A percentile compares a stretch with the other conserved stretches of the same genome.
Evolutionary conservation across 1,140 invertebrate genomes (phyloP).

Genomic region (Amyelois transitella): DNA sequence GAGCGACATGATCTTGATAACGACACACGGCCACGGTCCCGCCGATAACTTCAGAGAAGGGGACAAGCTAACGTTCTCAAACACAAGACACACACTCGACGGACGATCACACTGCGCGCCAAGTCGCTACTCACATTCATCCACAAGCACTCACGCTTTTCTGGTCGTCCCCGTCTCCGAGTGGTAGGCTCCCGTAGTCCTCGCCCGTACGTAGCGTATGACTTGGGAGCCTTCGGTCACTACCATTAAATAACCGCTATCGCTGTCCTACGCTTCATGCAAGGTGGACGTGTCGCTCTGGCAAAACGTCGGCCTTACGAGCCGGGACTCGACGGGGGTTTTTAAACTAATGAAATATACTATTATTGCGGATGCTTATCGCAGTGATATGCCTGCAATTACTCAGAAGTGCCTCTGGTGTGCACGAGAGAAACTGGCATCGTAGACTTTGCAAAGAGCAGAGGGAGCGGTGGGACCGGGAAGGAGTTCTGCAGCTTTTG

Average conservation of each 20-base stretch:
- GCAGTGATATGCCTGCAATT: slow-evolving; percentile 47
- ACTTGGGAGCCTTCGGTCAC: slow-evolving; percentile 40
- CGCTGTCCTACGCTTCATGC: slow-evolving; percentile 46
- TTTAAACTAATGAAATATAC: slow-evolving; percentile 63
- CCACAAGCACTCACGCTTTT: slow-evolving; percentile 55
- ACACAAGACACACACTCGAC: slow-evolving; percentile 33
- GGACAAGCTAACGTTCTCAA: slow-evolving; percentile 67
- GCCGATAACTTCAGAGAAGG: slow-evolving; percentile 58
- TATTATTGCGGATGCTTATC: slow-evolving; percentile 65
- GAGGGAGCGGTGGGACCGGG: slow-evolving; percentile 75
- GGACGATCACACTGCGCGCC: slow-evolving; percentile 28
- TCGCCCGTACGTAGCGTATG: slow-evolving; percentile 42
- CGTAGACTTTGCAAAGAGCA: slow-evolving; percentile 90
- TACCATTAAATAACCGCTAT: slow-evolving; percentile 61
- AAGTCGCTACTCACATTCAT: slow-evolving; percentile 41
- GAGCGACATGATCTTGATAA: slow-evolving; percentile 66
- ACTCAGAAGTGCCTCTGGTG: slow-evolving; percentile 88
- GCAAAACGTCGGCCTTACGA: slow-evolving; percentile 35
- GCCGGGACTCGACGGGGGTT: slow-evolving; percentile 61
- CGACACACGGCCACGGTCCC: slow-evolving; percentile 64
- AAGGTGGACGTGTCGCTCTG: slow-evolving; percentile 28
- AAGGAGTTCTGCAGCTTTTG: slow-evolving; percentile 70
- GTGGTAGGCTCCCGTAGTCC: slow-evolving; percentile 36
- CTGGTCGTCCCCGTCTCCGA: slow-evolving; percentile 70
- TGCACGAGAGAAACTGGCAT: slow-evolving; percentile 81